Base-by-base conservation (phyloP, 1,140 invertebrate genomes). In the Spodoptera frugiperda region DNA sequence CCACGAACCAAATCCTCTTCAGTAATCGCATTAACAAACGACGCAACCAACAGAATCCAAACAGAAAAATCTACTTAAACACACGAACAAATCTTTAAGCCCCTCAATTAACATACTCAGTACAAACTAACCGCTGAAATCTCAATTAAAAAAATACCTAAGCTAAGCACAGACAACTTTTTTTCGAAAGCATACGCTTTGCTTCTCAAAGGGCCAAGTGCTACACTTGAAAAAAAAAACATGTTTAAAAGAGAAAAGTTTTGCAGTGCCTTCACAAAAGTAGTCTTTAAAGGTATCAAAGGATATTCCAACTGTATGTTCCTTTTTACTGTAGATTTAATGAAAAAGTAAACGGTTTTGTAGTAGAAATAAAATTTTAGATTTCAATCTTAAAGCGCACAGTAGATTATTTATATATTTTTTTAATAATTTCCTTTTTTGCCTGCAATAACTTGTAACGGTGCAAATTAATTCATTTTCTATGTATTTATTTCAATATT, bases 231-330 rank as follows among this genome's bases (percentile, higher is more conserved):
- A 17, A 61, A 61, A 61, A 61, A 61, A 61, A 61, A 39, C 25
- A 39, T 0, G 11, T 57, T 61, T 61, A 30, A 9, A 30, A n/a
- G 57, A 61, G 33, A 39, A 61, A 61, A 61, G 6, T 25, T 61
- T n/a, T 74, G 6, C 72, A 74, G 72, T 74, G 11, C 46, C 8
- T 63, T 74, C 61, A 63, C 63, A 44, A 51, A 74, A 74, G 72
- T 63, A 63, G 55, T 74, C 19, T 74, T 74, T 53, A 74, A 17
- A n/a, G 10, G 33, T 39, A 49, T 74, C 72, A 74, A 63, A 74
- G 57, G 55, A 11, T 33, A 10, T 51, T 46, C 49, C n/a, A 55
- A 71, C 15, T 73, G n/a, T 25, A 17, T 51, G 17, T 25, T 44
- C 63, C 30, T 39, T 51, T 51, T 30, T 63, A 63, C 48, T 51